Evolutionary conservation across 1,140 invertebrate genomes (phyloP), one percentile per base, ranked within the genome.

Genomic region (Caligus rogercresseyi): DNA sequence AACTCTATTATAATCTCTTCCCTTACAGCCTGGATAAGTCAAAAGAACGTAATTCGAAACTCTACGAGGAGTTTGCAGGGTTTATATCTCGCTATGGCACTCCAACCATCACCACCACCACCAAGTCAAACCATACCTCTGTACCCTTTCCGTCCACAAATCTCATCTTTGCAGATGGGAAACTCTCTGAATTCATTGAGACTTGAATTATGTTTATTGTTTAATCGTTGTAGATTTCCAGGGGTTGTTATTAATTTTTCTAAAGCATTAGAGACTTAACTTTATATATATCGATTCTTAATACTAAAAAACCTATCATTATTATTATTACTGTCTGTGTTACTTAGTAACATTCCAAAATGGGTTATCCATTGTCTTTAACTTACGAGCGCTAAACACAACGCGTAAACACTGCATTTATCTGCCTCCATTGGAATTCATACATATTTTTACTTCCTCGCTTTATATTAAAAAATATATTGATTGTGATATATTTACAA

Each of bases 201-300:
- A 52, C 19, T 25, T 62, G 7, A 25, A 60, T 64, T 43, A n/a
- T n/a, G n/a, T 61, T 52, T 64, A 54, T 59, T 51, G 13, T 58
- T 65, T 43, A 11, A n/a, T 43, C n/a, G 7, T 43, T 43, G 7
- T 43, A 11, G n/a, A 43, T 43, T 43, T n/a, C n/a, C n/a, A n/a
- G n/a, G n/a, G n/a, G n/a, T n/a, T n/a, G n/a, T n/a, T n/a, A n/a
- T n/a, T n/a, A n/a, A n/a, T n/a, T n/a, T n/a, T n/a, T n/a, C n/a
- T n/a, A n/a, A n/a, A n/a, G n/a, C n/a, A n/a, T n/a, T n/a, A n/a
- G n/a, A n/a, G n/a, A n/a, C n/a, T n/a, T 43, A 43, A 43, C 31
- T 43, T 43, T 43, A 43, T n/a, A 43, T 43, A 43, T 43, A 11
- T 43, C n/a, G 31, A 43, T n/a, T n/a, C n/a, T n/a, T n/a, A n/a